Base-by-base conservation (phyloP, 2,888 invertebrate genomes). In the Drosophila algonquin region DNA sequence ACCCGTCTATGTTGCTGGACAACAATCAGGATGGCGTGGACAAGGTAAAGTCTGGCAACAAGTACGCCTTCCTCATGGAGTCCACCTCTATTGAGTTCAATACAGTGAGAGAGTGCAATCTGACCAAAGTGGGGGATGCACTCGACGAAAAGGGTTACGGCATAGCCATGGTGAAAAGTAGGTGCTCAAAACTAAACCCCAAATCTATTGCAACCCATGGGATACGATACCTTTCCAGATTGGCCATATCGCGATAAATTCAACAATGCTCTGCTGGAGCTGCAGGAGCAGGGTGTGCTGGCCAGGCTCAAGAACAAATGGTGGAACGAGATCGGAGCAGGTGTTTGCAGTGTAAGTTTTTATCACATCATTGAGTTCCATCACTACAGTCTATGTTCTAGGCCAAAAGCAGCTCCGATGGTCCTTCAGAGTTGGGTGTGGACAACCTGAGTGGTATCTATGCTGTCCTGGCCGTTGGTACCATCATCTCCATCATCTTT, bases 301-400 rank as follows among this genome's bases (percentile, higher is more conserved):
- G 95, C 95, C 12, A 93, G 94, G 76, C 93, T 98, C 91, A 97
- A 97, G 92, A 94, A 95, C 75, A 95, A 95, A 91, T 98, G 98
- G 98, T 98, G 98, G 98, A 96, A 96, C 89, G 96, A 96, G 92
- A 95, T 95, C 90, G 93, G 95, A 76, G 96, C 95, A 27, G 95
- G 95, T 52, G 95, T 95, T 68, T 96, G 96, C 90, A 92, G 93
- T 87, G 95, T 95, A 93, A 92, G 77, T 78, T 21, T 48, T 7
- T 8, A 10, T 1, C 9, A 1, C 21, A 3, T 7, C 18, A 6
- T 24, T 45, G 0, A 16, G 3, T 12, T 9, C 21, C 27, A 8
- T 47, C 56, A 2, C 21, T 32, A 46, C 8, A 18, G 35, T 12
- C 4, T 1, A 5, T 62, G 6, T 62, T 70, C 2, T 35, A 91